Evolutionary conservation across 1,140 invertebrate species (phyloP), one percentile per base, ranked within the genome.

Genomic region (Matsumurasca onukii): DNA sequence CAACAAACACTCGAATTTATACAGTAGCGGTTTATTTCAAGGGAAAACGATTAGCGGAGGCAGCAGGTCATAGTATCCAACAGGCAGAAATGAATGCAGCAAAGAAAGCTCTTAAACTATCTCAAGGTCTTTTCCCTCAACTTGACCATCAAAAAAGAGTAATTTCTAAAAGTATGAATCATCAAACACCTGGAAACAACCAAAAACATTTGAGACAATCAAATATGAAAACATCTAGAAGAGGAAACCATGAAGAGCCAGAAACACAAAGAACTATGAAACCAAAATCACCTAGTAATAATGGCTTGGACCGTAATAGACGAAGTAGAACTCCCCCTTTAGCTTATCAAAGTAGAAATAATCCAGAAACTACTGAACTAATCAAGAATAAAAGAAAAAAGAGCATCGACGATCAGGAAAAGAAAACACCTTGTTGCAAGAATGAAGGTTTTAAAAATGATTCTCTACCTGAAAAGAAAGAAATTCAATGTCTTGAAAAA

Each of bases 51-150:
- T 83, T 99, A 34, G 95, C 96, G 1, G 92, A 91, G 59, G 95
- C 95, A 1, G 86, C 88, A 39, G 96, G 96, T 0, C 94, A 96
- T 74, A 97, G 92, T 78, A 98, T 98, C 76, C 97, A 99, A 80
- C 92, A 97, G 81, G 97, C 96, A 0, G 96, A 99, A 82, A 98
- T 99, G 95, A 94, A 96, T 79, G 95, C 96, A 1, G 97, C 97
- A 0, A 91, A 92, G 75, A 86, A 91, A 77, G 97, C 97, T 1
- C 81, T 99, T 5, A 86, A 91, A 75, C 88, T 87, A 74, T 92
- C 89, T 12, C 84, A 89, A 78, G 85, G 86, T 88, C 77, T 98
- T 0, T 97, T 97, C 77, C 94, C 95, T 0, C 95, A 97, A 81
- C 75, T 98, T 68, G 91, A 94, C 77, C 93, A 97, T 78, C 94